Conservation (phyloP, 1,140 invertebrate species). For the Chelonus insularis region DNA sequence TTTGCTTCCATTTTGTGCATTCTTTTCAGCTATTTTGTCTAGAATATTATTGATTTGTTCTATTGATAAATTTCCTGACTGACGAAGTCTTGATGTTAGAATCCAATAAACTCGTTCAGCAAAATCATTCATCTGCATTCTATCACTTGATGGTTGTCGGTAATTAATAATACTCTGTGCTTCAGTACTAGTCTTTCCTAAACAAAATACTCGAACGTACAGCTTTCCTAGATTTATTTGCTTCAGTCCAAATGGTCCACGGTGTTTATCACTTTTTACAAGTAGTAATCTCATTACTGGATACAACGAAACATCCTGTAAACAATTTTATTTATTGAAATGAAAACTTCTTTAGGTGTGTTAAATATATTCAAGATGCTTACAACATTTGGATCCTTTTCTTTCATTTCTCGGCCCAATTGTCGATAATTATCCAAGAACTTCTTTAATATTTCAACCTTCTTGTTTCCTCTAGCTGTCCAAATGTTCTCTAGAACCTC, state of each 20-base stretch:
- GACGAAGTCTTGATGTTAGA: constrained; percentile 65
- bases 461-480: constrained; percentile 49
- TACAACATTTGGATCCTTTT: constrained; percentile 37
- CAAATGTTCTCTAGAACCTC: constrained; percentile 62
- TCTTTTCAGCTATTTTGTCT: constrained; percentile 68
- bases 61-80: constrained; percentile 61
- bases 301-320: constrained; percentile 65
- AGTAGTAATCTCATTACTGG: constrained; percentile 73
- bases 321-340: no score
- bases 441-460: constrained; percentile 57
- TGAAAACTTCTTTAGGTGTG: no score
- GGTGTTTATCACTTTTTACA: constrained; percentile 68
- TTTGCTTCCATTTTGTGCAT: constrained; percentile 59
- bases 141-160: no score
- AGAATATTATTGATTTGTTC: constrained; percentile 71
- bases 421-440: constrained; percentile 62
- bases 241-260: constrained; percentile 70
- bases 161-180: constrained; percentile 69
- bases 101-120: constrained; percentile 72
- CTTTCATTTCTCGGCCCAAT: constrained; percentile 39
- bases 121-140: no score
- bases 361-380: no score
- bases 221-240: constrained; percentile 68
- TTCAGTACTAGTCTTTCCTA: constrained; percentile 68
- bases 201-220: constrained; percentile 70